Conservation (phyloP, 2,113 vertebrate species). For the Melierax canorus region DNA sequence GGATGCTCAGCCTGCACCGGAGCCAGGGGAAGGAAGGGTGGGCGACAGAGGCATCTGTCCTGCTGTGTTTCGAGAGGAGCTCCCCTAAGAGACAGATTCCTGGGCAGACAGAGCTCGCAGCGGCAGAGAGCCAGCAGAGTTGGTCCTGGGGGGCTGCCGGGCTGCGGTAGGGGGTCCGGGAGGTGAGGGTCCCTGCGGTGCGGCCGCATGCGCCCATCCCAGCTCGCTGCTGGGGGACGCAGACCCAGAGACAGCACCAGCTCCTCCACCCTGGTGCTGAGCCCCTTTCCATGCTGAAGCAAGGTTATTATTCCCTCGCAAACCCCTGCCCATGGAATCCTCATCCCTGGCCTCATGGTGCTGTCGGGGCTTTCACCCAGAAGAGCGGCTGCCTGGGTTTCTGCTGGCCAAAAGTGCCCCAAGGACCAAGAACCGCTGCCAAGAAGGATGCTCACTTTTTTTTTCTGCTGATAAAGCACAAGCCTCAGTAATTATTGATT, state of each 20-base stretch:
- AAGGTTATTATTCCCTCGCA: background rate
- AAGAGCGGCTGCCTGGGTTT: background rate
- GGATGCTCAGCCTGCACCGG: fast-evolving
- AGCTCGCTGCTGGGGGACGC: background rate
- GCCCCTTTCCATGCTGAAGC: background rate
- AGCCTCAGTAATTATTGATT: background rate
- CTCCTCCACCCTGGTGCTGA: background rate
- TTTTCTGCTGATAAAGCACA: background rate
- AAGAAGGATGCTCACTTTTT: background rate
- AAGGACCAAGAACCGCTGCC: background rate
- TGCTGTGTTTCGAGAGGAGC: background rate
- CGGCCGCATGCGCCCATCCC: fast-evolving
- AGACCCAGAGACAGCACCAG: background rate
- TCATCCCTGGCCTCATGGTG: background rate
- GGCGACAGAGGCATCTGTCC: background rate
- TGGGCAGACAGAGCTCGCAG: background rate
- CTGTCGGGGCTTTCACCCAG: background rate
- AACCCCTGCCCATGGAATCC: background rate
- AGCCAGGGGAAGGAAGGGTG: background rate
- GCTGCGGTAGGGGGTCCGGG: background rate
- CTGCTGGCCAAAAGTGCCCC: background rate
- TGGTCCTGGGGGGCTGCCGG: background rate
- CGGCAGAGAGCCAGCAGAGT: fast-evolving
- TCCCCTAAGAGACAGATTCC: background rate
- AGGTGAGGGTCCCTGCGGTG: background rate